Percentiles rank a stretch among this genome's conserved stretches.
phyloP scores from a whole-genome alignment of 2,113 vertebrate species.

The Xiphophorus hellerii region DNA sequence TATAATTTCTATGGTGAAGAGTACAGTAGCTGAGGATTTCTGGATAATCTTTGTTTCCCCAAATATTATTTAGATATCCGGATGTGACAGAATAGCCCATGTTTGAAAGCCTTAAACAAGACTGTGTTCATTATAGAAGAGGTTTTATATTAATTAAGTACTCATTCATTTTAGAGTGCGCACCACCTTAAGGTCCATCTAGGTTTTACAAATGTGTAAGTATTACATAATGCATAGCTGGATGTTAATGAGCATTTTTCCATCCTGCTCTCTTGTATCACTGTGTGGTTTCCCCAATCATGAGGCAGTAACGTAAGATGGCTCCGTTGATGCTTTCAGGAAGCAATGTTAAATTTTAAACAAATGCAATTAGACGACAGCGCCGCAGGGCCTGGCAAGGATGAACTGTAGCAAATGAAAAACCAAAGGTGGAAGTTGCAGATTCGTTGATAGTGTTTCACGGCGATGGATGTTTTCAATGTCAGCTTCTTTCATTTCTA shows the following conservation, averaged over 20 bases:
- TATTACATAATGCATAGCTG: conserved; percentile 57
- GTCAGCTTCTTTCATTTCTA: not conserved
- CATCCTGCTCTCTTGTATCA: conserved; percentile 55
- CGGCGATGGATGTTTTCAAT: not conserved
- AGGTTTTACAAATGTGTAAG: conserved; percentile 6
- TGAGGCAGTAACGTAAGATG: conserved; percentile 59
- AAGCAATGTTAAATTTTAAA: conserved; percentile 75
- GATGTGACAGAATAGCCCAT: too few species aligned
- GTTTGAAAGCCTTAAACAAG: too few species aligned
- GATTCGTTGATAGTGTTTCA: not conserved
- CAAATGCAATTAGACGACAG: conserved; percentile 45
- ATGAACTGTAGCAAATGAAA: conserved; percentile 1
- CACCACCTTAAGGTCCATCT: conserved; percentile 18
- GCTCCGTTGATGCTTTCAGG: conserved; percentile 57
- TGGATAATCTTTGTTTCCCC: not conserved
- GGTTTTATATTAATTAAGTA: not conserved
- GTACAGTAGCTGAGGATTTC: not conserved
- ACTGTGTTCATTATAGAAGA: not conserved
- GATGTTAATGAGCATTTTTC: conserved; percentile 55
- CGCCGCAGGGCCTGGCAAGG: conserved; percentile 16
- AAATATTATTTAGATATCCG: too few species aligned
- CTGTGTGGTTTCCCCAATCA: conserved; percentile 18
- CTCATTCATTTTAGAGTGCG: too few species aligned
- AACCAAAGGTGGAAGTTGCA: not conserved
- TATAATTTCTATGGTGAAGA: not conserved